Evolutionary conservation across 2,888 invertebrate species (phyloP).

Genomic region (Calephelis perditalis): DNA sequence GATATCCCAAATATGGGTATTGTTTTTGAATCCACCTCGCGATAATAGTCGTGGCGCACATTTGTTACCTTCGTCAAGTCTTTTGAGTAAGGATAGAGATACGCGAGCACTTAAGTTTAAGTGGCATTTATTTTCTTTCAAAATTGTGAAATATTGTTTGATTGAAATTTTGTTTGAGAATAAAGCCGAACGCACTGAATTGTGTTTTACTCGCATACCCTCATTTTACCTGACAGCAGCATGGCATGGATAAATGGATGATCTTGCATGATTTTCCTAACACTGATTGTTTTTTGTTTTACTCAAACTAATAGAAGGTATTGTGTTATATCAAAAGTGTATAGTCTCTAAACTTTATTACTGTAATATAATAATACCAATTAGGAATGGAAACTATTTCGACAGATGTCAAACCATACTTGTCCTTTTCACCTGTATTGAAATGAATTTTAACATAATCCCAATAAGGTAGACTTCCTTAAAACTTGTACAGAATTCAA

Average conservation of each 20-base stretch:
- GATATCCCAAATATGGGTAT: slow-evolving; percentile 43
- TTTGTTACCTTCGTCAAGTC: slow-evolving; percentile 35
- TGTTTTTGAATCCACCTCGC: slow-evolving; percentile 48
- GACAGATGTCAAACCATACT: too few species aligned
- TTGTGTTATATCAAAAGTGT: too few species aligned
- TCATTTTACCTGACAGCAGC: slow-evolving; percentile 52
- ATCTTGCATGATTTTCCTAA: slow-evolving; percentile 26
- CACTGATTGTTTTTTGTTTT: not conserved
- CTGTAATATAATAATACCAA: too few species aligned
- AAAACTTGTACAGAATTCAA: too few species aligned
- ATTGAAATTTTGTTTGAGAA: slow-evolving; percentile 56
- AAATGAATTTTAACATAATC: too few species aligned
- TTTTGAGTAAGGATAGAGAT: slow-evolving; percentile 28
- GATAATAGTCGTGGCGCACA: slow-evolving; percentile 41
- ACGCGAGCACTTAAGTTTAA: slow-evolving; percentile 58
- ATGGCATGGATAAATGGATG: slow-evolving; percentile 70
- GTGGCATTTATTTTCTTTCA: slow-evolving; percentile 49
- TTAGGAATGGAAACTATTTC: too few species aligned
- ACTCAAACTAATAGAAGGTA: too few species aligned
- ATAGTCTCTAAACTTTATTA: too few species aligned
- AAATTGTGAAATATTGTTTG: slow-evolving; percentile 55
- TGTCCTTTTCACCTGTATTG: too few species aligned
- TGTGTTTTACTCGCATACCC: slow-evolving; percentile 75
- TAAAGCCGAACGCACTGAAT: slow-evolving; percentile 73
- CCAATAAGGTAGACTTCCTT: too few species aligned